These are phyloP conservation scores for Gallinago jamesoni DNA, from an alignment of 2,113 vertebrate genomes.

Conservation along the genomic window DNA sequence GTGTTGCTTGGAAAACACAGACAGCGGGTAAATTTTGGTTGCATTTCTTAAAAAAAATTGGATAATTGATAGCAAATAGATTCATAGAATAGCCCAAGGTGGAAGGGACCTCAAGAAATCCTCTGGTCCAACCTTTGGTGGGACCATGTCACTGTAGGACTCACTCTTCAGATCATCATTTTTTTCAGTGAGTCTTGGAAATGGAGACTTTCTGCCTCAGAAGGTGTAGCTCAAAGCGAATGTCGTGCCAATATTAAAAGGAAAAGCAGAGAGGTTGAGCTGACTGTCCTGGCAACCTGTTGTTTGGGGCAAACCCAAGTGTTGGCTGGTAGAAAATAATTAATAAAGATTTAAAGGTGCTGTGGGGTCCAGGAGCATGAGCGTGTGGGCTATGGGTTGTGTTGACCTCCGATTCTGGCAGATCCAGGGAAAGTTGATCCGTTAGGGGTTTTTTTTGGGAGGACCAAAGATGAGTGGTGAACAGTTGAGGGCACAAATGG, in stretches of 20 bases:
- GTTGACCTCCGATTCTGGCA: neutral
- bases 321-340: neutral
- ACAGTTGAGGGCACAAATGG: neutral
- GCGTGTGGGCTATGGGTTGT: fast-evolving
- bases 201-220: too few species aligned
- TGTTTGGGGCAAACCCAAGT: too few species aligned
- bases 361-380: neutral
- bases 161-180: neutral
- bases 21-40: fast-evolving
- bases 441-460: neutral
- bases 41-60: fast-evolving
- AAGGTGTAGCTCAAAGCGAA: neutral
- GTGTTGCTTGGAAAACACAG: neutral
- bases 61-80: neutral
- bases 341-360: neutral
- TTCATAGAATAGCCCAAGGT: neutral
- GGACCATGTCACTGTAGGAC: neutral
- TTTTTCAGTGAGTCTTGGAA: neutral
- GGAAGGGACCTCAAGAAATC: neutral
- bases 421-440: neutral
- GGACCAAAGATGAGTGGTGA: neutral
- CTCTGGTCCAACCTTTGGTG: neutral
- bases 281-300: neutral
- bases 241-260: neutral
- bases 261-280: fast-evolving